These are phyloP conservation scores for Perizoma flavofasciatum DNA, from an alignment of 2,888 invertebrate genomes.

Conservation along the genomic window DNA sequence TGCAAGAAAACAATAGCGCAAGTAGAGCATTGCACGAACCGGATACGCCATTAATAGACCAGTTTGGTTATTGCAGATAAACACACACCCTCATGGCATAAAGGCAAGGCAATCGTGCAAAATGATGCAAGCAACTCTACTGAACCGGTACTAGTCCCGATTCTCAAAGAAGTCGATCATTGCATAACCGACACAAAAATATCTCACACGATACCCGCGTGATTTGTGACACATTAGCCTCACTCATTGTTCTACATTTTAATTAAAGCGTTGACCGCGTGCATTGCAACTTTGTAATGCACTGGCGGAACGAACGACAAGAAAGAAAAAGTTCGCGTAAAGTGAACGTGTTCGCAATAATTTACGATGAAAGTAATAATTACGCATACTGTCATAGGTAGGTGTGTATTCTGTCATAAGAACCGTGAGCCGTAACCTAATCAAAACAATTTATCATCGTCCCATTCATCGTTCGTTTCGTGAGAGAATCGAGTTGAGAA, in stretches of 20 bases:
- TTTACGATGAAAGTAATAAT: constrained; percentile 37
- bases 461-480: constrained; percentile 51
- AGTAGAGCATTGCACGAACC: constrained; percentile 26
- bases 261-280: constrained; percentile 38
- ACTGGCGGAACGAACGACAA: constrained; percentile 33
- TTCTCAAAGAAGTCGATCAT: constrained; percentile 46
- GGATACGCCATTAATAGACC: constrained; percentile 44
- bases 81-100: constrained; percentile 44
- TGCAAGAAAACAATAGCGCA: constrained; percentile 28
- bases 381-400: constrained; percentile 26
- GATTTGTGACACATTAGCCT: constrained; percentile 39
- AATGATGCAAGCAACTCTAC: constrained; percentile 54
- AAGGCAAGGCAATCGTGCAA: constrained; percentile 36
- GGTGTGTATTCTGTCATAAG: constrained; percentile 30
- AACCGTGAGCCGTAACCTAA: constrained; percentile 43
- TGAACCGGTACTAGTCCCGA: constrained; percentile 50
- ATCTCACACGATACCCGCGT: constrained; percentile 43
- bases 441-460: constrained; percentile 61
- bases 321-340: constrained; percentile 34
- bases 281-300: constrained; percentile 28
- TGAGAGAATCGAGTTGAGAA: constrained; percentile 52
- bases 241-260: constrained; percentile 42
- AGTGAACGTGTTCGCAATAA: constrained; percentile 34
- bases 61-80: constrained; percentile 38
- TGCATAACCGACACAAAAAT: constrained; percentile 44